Evolutionary conservation across 2,113 vertebrate genomes (phyloP).

Genomic region (Mola mola): DNA sequence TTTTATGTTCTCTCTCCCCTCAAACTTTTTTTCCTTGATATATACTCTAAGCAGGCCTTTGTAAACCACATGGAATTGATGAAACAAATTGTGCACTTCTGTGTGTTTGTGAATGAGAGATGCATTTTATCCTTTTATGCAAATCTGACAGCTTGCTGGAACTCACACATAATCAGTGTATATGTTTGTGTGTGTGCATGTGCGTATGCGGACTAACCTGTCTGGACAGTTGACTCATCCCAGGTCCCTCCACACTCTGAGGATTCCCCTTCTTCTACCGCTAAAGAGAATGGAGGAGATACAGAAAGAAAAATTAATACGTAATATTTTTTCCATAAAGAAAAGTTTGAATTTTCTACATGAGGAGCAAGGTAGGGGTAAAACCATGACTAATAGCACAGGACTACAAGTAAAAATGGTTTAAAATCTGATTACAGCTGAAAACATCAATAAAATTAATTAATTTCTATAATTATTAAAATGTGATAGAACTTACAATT

Average conservation of each 20-base stretch:
- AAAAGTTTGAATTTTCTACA: background rate
- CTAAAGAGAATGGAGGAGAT: conserved; percentile 46
- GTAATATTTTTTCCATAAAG: background rate
- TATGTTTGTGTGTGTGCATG: conserved; percentile 73
- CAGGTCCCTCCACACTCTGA: conserved; percentile 92
- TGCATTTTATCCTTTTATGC: conserved; percentile 5
- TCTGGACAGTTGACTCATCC: conserved; percentile 89
- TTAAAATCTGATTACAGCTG: background rate
- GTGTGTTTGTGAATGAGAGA: conserved; percentile 63
- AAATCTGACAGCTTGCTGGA: conserved; percentile 31
- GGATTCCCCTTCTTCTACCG: conserved; percentile 94
- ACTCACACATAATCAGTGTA: conserved; percentile 45
- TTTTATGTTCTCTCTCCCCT: conserved; percentile 23
- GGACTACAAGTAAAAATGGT: too few relatives aligned
- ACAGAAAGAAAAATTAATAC: conserved; percentile 22
- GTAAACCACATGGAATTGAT: conserved; percentile 88
- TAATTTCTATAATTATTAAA: too few relatives aligned
- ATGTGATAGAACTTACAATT: too few relatives aligned
- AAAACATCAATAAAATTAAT: background rate
- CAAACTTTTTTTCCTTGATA: conserved; percentile 26
- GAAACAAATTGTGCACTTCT: conserved; percentile 78
- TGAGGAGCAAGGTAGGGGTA: background rate
- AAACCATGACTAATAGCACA: too few relatives aligned
- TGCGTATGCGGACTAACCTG: conserved; percentile 83
- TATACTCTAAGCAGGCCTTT: conserved; percentile 63